Evolutionary conservation across 2,797 vertebrate genomes (phyloP).

Genomic region (Mus minutoides): DNA sequence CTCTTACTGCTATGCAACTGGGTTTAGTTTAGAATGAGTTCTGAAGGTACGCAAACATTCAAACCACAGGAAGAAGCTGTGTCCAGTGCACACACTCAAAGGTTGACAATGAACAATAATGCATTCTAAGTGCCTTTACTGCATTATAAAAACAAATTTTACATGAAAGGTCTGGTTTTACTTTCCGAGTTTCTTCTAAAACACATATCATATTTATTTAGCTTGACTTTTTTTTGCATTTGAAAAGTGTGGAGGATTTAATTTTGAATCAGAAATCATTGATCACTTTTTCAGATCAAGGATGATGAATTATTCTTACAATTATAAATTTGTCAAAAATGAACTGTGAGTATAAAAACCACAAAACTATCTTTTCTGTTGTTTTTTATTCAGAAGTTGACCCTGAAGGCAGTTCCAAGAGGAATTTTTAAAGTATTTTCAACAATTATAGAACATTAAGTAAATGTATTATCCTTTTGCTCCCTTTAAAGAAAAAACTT

Average conservation of each 20-base stretch:
- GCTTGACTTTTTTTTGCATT: conserved; percentile 7
- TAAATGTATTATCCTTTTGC: conserved; percentile 55
- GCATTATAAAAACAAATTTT: not conserved
- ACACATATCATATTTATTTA: not conserved
- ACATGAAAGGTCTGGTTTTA: not conserved
- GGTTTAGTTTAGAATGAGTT: not conserved
- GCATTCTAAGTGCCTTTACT: not conserved
- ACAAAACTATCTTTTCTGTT: conserved; percentile 57
- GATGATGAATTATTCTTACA: conserved; percentile 45
- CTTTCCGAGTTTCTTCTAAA: not conserved
- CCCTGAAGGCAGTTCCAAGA: conserved; percentile 67
- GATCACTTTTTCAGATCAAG: conserved; percentile 62
- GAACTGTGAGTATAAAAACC: conserved; percentile 56
- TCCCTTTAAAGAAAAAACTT: conserved; percentile 67
- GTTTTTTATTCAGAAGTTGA: conserved; percentile 68
- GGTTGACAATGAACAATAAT: not conserved
- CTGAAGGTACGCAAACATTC: not conserved
- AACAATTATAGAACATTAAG: conserved; percentile 63
- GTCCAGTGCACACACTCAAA: not conserved
- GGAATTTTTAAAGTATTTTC: conserved; percentile 64
- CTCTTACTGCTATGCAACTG: not conserved
- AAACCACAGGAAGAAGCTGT: not conserved
- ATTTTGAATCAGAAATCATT: conserved; percentile 60
- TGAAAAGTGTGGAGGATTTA: conserved; percentile 42
- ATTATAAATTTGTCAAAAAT: conserved; percentile 71